Evolutionary conservation across 2,888 invertebrate species (phyloP), one percentile per base, ranked within the genome.

Genomic region (Prosapia bicincta): DNA sequence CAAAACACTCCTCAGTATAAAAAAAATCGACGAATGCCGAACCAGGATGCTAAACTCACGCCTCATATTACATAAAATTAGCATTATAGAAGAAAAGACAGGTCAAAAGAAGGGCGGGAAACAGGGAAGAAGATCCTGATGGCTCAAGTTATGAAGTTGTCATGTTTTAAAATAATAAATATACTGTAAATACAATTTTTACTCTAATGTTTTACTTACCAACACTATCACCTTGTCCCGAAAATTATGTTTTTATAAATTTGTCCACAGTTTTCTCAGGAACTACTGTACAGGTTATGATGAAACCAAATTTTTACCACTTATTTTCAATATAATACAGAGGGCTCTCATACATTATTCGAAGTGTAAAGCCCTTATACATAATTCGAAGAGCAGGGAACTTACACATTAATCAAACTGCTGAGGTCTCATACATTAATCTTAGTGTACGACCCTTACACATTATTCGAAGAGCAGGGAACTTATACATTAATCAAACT

Each of bases 111-210:
- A 74, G 38, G 28, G 13, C 68, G 69, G 43, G 43, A 74, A 69
- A 74, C 68, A 30, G 5, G 5, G 43, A 74, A 43, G 74, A 68
- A 25, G 69, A 74, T 26, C 69, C 38, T 68, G 69, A 74, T 15
- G 68, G 43, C 26, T 69, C 69, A 43, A 30, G 20, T 25, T 74
- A 68, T 74, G 68, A 26, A 15, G n/a, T 69, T 74, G 69, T 68
- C 30, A 38, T 69, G 74, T 74, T 68, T 74, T 43, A 69, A 13
- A 23, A 15, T n/a, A 23, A 32, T n/a, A 71, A 25, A 15, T 43
- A 13, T 7, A 13, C 7, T 38, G 38, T 70, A 10, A 69, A 70
- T 20, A n/a, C 24, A 70, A 26, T 32, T 26, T 69, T 26, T 13
- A 23, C 28, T 24, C 32, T 9, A 15, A 1, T n/a, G 1, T 23